Evolutionary conservation across 2,113 vertebrate species (phyloP).

Genomic region (Typhlomys cinereus): DNA sequence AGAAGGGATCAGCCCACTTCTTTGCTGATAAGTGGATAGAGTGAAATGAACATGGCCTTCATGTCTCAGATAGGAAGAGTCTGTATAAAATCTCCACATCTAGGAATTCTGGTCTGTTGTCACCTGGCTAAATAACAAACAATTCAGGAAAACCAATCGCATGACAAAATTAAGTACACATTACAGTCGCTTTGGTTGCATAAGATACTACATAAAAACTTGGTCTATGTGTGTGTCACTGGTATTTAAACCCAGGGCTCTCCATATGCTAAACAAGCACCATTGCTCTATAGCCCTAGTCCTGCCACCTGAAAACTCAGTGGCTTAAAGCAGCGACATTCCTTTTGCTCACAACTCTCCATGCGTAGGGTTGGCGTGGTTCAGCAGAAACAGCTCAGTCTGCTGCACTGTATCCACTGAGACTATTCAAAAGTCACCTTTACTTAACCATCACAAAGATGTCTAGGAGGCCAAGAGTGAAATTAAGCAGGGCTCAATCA

Average conservation of each 20-base stretch:
- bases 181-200: slow-evolving; percentile 2
- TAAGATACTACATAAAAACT: slow-evolving; percentile 11
- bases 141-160: slow-evolving; percentile 30
- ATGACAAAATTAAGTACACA: slow-evolving; percentile 7
- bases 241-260: no score
- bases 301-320: background rate
- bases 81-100: slow-evolving; percentile 12
- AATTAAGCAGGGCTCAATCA: background rate
- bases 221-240: background rate
- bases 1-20: background rate
- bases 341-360: slow-evolving; percentile 37
- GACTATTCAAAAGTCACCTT: no score
- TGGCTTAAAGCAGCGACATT: background rate
- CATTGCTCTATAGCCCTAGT: no score
- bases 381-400: background rate
- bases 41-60: background rate
- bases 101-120: slow-evolving; percentile 45
- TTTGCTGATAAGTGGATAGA: slow-evolving; percentile 26
- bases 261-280: no score
- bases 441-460: background rate
- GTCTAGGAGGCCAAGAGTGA: background rate
- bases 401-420: background rate
- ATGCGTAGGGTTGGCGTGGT: background rate
- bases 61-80: slow-evolving; percentile 23
- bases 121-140: background rate